phyloP scores from a whole-genome alignment of 2,888 invertebrate genomes.

The Drosophila peninsularis region DNA sequence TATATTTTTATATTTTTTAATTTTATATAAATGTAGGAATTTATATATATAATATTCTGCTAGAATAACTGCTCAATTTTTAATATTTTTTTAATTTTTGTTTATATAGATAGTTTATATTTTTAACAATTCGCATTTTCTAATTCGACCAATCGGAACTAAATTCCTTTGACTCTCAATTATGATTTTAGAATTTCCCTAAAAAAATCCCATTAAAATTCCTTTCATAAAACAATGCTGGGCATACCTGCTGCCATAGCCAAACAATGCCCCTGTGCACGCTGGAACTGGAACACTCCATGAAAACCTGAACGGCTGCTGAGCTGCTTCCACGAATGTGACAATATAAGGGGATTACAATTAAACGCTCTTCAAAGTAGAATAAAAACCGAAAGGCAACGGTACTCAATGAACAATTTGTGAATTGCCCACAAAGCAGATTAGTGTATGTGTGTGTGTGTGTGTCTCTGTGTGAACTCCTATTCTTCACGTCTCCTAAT shows the following conservation, averaged over 20 bases:
- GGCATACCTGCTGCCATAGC: not conserved
- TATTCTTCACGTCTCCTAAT: conserved; percentile 3
- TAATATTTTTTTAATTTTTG: too few species aligned
- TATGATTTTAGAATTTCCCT: not conserved
- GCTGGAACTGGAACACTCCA: conserved; percentile 1
- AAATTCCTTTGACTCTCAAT: not conserved
- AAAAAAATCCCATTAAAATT: not conserved
- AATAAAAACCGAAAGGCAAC: conserved; percentile 21
- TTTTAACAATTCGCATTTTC: too few species aligned
- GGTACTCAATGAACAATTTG: conserved; percentile 35
- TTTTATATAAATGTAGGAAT: too few species aligned
- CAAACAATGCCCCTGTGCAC: conserved; percentile 13
- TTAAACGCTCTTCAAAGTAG: conserved; percentile 35
- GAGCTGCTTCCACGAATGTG: conserved; percentile 51
- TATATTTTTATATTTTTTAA: too few species aligned
- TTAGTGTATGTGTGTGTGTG: conserved; percentile 20
- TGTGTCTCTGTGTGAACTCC: not conserved
- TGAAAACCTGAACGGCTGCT: conserved; percentile 13
- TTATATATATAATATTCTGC: too few species aligned
- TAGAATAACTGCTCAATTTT: too few species aligned
- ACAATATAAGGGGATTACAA: conserved; percentile 61
- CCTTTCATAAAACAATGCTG: not conserved
- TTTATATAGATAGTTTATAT: too few species aligned
- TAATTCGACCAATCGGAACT: not conserved
- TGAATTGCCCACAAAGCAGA: conserved; percentile 40